A percentile compares a stretch with the other conserved stretches of the same genome.
Evolutionary conservation across 2,797 vertebrate species (phyloP).

Genomic region (Aselliscus stoliczkanus): DNA sequence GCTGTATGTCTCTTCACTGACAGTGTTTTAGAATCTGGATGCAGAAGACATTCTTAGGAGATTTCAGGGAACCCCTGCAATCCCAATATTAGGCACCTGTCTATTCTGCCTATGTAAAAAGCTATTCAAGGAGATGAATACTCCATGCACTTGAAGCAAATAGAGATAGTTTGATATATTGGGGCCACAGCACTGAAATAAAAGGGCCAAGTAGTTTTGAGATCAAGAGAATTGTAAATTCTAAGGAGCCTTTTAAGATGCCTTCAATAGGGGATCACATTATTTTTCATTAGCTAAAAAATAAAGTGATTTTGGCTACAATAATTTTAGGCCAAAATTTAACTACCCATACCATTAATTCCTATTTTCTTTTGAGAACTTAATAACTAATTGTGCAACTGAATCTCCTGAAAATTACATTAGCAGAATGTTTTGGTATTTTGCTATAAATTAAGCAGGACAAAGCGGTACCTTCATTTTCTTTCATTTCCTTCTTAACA

Average conservation of each 20-base stretch:
- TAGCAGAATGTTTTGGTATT: neutral
- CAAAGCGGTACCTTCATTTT: neutral
- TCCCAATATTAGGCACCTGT: neutral
- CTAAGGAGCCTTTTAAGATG: neutral
- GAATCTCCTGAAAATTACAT: neutral
- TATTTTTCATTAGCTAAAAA: constrained; percentile 25
- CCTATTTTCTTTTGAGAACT: constrained; percentile 11
- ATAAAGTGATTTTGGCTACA: constrained; percentile 10
- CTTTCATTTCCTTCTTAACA: constrained; percentile 29
- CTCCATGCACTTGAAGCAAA: neutral
- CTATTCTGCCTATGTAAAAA: neutral
- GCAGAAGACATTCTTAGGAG: neutral
- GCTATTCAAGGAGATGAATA: neutral
- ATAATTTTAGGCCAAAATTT: constrained; percentile 36
- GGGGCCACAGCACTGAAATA: neutral
- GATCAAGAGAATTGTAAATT: neutral
- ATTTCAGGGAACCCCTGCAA: neutral
- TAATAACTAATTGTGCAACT: neutral
- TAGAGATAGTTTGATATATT: neutral
- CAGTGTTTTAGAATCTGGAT: neutral
- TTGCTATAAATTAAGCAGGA: neutral
- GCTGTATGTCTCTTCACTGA: neutral
- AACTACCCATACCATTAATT: constrained; percentile 13
- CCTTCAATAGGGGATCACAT: neutral
- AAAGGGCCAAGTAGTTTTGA: neutral